These are phyloP conservation scores for Megamerina dolium DNA, from an alignment of 2,888 invertebrate species.

Conservation along the genomic window DNA sequence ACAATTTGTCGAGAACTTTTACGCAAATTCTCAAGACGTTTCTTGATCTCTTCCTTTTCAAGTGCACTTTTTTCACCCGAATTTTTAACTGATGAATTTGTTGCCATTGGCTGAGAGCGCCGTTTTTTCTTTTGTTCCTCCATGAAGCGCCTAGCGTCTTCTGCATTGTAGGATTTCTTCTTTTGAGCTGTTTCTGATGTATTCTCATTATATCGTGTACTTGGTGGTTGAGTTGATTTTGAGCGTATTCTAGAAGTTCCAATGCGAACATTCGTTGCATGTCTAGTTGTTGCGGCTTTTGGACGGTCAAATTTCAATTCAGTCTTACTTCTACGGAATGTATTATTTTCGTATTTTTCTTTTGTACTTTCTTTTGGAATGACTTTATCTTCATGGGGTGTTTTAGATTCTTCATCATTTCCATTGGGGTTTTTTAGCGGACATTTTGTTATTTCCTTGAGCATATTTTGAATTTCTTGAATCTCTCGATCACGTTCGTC, in stretches of 20 bases:
- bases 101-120: slow-evolving; percentile 26
- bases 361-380: no score
- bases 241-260: slow-evolving; percentile 13
- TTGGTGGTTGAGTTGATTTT: slow-evolving; percentile 20
- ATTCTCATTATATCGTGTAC: slow-evolving; percentile 9
- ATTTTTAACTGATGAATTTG: slow-evolving; percentile 1
- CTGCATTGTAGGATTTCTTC: slow-evolving; percentile 49
- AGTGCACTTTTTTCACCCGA: slow-evolving; percentile 11
- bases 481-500: slow-evolving; percentile 29
- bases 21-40: slow-evolving; percentile 50
- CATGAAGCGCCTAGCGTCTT: slow-evolving; percentile 54
- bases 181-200: slow-evolving; percentile 5
- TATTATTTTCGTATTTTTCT: not conserved
- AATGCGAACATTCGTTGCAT: not conserved
- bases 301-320: slow-evolving; percentile 16
- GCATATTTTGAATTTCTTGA: slow-evolving; percentile 29
- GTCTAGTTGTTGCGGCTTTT: slow-evolving; percentile 17
- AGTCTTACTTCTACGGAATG: slow-evolving; percentile 24
- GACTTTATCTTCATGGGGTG: no score
- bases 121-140: slow-evolving; percentile 54
- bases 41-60: slow-evolving; percentile 47
- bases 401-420: no score
- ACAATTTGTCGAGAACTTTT: slow-evolving; percentile 49
- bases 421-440: no score
- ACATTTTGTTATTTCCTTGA: slow-evolving; percentile 26